Evolutionary conservation across 1,140 invertebrate species (phyloP).

Genomic region (Andrena cerasifolii): DNA sequence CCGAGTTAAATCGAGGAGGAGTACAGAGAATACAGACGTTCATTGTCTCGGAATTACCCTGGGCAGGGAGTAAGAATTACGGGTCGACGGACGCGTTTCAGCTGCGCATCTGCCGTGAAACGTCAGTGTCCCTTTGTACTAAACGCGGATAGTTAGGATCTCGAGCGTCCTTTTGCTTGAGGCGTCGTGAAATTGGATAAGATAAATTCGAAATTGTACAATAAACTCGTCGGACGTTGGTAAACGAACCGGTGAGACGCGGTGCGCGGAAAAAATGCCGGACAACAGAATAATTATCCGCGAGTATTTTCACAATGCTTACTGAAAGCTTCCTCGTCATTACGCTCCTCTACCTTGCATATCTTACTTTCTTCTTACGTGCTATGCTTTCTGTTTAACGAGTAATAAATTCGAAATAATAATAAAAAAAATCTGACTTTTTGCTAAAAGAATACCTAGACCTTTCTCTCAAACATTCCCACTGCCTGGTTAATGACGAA

Average conservation of each 20-base stretch:
- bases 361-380: too few species aligned
- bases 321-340: too few species aligned
- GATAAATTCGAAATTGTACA: constrained; percentile 21
- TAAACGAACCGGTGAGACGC: not conserved
- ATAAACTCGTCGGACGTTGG: not conserved
- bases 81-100: constrained; percentile 11
- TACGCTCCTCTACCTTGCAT: not conserved
- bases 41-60: constrained; percentile 30
- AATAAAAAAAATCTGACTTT: too few species aligned
- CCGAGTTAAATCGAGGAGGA: constrained; percentile 3
- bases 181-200: not conserved
- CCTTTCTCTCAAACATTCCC: too few species aligned
- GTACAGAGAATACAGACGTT: not conserved
- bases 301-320: not conserved
- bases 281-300: not conserved
- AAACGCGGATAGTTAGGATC: not conserved
- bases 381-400: too few species aligned
- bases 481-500: too few species aligned
- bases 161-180: not conserved
- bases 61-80: constrained; percentile 28
- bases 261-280: not conserved
- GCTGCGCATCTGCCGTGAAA: constrained; percentile 25
- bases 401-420: too few species aligned
- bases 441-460: too few species aligned
- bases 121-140: constrained; percentile 34